Evolutionary conservation across 23 tunicate genomes (phyloP).

Genomic region (Corella eumyota): DNA sequence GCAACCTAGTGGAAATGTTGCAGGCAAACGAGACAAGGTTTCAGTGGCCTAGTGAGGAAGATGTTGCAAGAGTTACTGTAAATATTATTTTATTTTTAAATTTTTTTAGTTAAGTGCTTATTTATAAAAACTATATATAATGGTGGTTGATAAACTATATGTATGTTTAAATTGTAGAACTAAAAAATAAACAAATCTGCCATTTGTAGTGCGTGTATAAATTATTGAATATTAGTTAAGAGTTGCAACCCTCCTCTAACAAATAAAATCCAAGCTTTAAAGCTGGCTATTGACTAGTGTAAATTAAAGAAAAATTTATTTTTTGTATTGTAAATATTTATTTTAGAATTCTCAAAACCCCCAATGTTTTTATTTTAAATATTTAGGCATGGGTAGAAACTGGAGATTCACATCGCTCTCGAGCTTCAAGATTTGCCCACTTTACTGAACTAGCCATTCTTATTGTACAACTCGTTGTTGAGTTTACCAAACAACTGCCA

Average conservation of each 20-base stretch:
- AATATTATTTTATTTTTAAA: constrained; percentile 1
- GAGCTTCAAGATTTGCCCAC: constrained; percentile 68
- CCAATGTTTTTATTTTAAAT: too few species aligned
- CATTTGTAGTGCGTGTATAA: background rate
- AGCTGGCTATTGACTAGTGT: too few species aligned
- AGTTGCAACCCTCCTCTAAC: too few species aligned
- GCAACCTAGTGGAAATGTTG: constrained; percentile 66
- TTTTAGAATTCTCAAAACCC: too few species aligned
- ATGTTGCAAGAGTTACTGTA: constrained; percentile 79
- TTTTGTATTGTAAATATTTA: too few species aligned
- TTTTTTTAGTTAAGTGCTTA: background rate
- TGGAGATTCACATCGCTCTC: constrained; percentile 44
- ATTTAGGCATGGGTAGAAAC: constrained; percentile 88
- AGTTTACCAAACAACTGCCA: constrained; percentile 89
- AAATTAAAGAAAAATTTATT: too few species aligned
- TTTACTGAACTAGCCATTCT: constrained; percentile 89
- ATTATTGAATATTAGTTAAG: too few species aligned
- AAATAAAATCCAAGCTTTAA: too few species aligned
- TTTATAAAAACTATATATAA: background rate
- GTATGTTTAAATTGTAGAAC: background rate
- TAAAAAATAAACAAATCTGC: background rate
- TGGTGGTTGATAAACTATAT: background rate
- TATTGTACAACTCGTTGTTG: constrained; percentile 90
- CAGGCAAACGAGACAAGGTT: constrained; percentile 75
- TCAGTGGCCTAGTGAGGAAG: constrained; percentile 96